Evolutionary conservation across 2,113 vertebrate genomes (phyloP).

Genomic region (pig (Sus scrofa)): DNA sequence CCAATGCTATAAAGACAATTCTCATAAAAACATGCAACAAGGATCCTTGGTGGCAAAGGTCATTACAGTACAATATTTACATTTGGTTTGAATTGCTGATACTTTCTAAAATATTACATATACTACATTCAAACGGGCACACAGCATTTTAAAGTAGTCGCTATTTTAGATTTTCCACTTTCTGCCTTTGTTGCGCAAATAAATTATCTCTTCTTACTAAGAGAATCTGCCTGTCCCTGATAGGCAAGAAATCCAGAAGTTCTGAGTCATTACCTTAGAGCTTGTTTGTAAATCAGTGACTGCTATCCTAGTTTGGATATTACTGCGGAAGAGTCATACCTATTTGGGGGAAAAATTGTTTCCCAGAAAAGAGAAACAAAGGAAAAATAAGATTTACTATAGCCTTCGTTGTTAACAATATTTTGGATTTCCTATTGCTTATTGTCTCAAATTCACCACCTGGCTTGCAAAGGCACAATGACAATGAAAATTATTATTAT

Average conservation of each 20-base stretch:
- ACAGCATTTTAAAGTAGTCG: background rate
- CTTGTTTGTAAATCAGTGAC: background rate
- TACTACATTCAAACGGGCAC: background rate
- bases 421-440: constrained; percentile 1
- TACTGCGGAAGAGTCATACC: background rate
- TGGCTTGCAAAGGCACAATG: background rate
- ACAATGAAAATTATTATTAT: background rate
- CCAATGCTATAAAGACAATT: background rate
- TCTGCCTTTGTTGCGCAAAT: background rate
- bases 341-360: background rate
- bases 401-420: background rate
- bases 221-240: background rate
- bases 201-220: background rate
- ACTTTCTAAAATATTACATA: background rate
- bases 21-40: background rate
- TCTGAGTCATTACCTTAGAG: background rate
- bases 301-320: background rate
- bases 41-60: background rate
- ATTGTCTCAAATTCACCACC: background rate
- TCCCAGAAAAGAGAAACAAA: constrained; percentile 24
- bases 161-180: background rate
- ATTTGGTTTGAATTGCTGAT: constrained; percentile 7
- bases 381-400: background rate
- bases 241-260: background rate
- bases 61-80: background rate